Base-by-base conservation (phyloP, 2,888 invertebrate genomes). In the Drosophila meridiana region DNA sequence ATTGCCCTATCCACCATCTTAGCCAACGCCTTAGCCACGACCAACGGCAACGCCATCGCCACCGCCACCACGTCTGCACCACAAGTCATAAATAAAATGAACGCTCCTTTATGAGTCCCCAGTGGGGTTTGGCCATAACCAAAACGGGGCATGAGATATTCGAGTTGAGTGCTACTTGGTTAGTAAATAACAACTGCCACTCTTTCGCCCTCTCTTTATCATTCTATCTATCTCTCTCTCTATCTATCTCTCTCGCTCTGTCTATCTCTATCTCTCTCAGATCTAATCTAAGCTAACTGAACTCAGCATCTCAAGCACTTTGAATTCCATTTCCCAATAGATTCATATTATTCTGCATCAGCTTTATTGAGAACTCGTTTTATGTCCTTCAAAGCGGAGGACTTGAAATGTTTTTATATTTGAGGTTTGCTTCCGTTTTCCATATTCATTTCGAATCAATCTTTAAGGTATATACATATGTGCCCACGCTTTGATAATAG, bases 1-100 rank as follows among this genome's bases (percentile, higher is more conserved):
- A 43, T 20, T 69, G 55, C 34, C 42, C 56, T 38, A 56, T n/a
- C 56, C 56, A 56, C 45, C 38, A 42, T 30, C 42, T 14, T 47
- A 58, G 32, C 38, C 28, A 20, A 36, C 34, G 14, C 40, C 60
- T 43, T n/a, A 65, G 53, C 36, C 34, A 14, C 43, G 13, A 40
- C 20, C 38, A 47, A 1, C 53, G 20, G 28, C 34, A 42, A 6
- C 60, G 34, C 32, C 30, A 9, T 14, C 38, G 53, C 14, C 38
- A 45, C 3, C 60, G 30, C 38, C 30, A 14, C 47, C 40, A 42
- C 52, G 32, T 50, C 60, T 42, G 45, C 58, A 45, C 38, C 73
- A 58, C 62, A 59, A 55, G 64, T 70, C 83, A 86, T 80, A 83
- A 88, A 83, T 86, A 66, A 69, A 60, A 60, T 55, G 40, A 63